Evolutionary conservation across 2,888 invertebrate genomes (phyloP).

Genomic region (Leptarthrus brevirostris): DNA sequence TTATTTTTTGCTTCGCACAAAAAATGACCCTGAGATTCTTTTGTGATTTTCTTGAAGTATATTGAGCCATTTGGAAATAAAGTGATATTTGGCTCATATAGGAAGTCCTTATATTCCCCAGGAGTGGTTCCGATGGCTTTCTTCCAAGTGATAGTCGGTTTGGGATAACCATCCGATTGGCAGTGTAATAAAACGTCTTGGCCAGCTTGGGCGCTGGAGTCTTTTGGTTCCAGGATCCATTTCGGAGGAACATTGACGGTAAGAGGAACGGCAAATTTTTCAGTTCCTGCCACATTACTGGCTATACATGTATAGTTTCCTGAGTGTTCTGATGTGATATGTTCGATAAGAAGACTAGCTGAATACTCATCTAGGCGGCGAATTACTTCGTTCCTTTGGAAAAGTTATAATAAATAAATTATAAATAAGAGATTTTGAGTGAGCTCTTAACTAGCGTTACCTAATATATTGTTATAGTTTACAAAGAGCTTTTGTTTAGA

Average conservation of each 20-base stretch:
- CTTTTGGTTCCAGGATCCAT: constrained; percentile 87
- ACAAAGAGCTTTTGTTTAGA: too few species aligned
- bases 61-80: constrained; percentile 86
- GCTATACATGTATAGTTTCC: constrained; percentile 94
- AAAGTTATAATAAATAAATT: too few species aligned
- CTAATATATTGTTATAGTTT: too few species aligned
- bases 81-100: constrained; percentile 81
- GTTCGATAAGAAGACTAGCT: constrained; percentile 85
- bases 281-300: constrained; percentile 83
- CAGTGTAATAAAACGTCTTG: constrained; percentile 88
- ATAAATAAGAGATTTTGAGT: too few species aligned
- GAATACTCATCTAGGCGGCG: constrained; percentile 85
- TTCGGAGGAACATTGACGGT: constrained; percentile 91
- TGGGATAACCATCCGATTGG: constrained; percentile 92
- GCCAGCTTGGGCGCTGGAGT: constrained; percentile 84
- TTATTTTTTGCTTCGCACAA: constrained; percentile 94
- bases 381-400: constrained; percentile 68
- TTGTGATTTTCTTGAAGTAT: constrained; percentile 83
- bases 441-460: too few species aligned
- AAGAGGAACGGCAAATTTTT: constrained; percentile 80
- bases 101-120: constrained; percentile 86
- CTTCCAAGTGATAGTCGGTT: constrained; percentile 88
- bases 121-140: constrained; percentile 83
- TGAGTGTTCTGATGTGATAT: constrained; percentile 84
- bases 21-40: constrained; percentile 90